Evolutionary conservation across 2,113 vertebrate species (phyloP), one percentile per base, ranked within the genome.

Genomic region (Parotia lawesii): DNA sequence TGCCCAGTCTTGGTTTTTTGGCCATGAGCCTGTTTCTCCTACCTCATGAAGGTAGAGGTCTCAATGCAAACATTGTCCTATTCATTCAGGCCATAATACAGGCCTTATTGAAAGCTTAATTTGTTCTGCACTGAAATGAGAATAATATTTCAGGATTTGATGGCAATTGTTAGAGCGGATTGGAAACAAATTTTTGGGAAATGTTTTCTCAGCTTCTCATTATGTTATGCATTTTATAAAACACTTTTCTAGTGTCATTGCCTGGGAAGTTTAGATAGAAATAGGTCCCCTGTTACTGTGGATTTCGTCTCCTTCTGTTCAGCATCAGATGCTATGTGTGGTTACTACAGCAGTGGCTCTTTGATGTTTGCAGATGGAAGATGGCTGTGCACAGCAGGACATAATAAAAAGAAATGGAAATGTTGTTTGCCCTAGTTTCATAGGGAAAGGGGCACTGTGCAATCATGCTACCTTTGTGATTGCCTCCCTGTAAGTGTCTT

Each of bases 341-440:
- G 83, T 90, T 94, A 80, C 79, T 71, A 71, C 85, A 84, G 75
- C 66, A 76, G 87, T 38, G 33, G 29, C 25, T 89, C 85, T 95
- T 91, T 94, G 85, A 93, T 93, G 75, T 95, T 87, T 73, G 38
- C 88, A 90, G 76, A 28, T 51, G 58, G 72, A 92, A 92, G 79
- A 84, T 77, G 88, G 85, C 56, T 86, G 69, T 10, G 67, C 92
- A 84, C 85, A 94, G 96, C 90, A 93, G 94, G 88, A 88, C 61
- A 48, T 35, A 86, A 86, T 74, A 74, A 90, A 93, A 92, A 94
- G 64, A 85, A 84, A 76, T 4, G n/a, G 69, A 80, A 88, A 77
- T n/a, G 8, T 38, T 88, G 90, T 77, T 88, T 86, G 67, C 23
- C 85, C 85, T 72, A 14, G 45, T 94, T 96, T 91, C 47, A 74